A percentile compares a stretch with the other conserved stretches of the same genome.
Evolutionary conservation across 2,888 invertebrate species (phyloP).

Genomic region (Nephrocerus scutellatus): DNA sequence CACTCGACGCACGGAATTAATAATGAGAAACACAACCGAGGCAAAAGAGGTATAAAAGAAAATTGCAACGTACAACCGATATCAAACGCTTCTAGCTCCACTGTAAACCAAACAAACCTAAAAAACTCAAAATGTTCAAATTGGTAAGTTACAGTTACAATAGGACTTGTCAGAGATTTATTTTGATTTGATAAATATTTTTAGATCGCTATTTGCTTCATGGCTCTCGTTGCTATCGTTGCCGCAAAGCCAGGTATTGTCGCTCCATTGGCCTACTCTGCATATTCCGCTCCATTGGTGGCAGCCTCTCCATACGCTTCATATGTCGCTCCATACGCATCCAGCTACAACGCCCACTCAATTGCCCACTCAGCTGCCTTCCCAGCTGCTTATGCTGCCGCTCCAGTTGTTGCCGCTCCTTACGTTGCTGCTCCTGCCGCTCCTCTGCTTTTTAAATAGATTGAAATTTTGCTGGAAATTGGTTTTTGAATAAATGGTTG

Average conservation of each 20-base stretch:
- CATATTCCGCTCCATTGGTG: constrained; percentile 12
- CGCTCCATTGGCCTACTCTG: constrained; percentile 16
- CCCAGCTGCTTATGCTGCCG: neutral
- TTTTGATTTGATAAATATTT: too few relatives aligned
- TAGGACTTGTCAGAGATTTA: too few relatives aligned
- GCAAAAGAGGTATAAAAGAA: neutral
- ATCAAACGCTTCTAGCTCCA: neutral
- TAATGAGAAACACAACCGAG: neutral
- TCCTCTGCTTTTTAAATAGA: too few relatives aligned
- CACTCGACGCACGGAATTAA: neutral
- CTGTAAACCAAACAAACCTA: constrained; percentile 10
- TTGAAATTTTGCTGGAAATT: too few relatives aligned
- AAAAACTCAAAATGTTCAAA: constrained; percentile 26
- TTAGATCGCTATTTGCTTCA: constrained; percentile 16
- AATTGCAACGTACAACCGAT: neutral
- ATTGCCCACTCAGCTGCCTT: too few relatives aligned
- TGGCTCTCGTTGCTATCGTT: constrained; percentile 17
- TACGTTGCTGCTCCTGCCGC: constrained; percentile 6
- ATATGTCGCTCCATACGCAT: too few relatives aligned
- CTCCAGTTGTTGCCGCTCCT: constrained; percentile 6
- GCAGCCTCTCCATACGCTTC: too few relatives aligned
- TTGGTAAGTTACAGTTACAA: constrained; percentile 32
- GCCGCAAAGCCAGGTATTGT: constrained; percentile 3
- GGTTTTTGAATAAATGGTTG: too few relatives aligned
- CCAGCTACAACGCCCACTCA: too few relatives aligned